Base-by-base conservation (phyloP, 2,113 vertebrate genomes). In the Varanus komodoensis region DNA sequence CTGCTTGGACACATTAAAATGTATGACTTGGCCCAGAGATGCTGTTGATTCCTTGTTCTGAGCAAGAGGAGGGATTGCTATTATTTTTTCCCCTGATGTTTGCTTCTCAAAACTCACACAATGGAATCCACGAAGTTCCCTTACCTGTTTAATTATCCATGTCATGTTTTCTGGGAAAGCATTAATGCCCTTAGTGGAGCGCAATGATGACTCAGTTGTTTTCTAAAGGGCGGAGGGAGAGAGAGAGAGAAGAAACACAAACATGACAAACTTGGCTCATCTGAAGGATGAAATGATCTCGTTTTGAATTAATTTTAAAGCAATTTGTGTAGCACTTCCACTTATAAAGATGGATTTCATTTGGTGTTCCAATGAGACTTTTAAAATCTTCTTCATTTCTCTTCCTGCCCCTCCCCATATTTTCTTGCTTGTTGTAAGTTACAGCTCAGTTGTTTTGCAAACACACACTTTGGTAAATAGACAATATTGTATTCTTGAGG, bases 291-390 rank as follows among this genome's bases (percentile, higher is more conserved):
- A 89, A 94, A 91, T 93, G 57, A 89, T 89, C 89, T 95, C 1
- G 0, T 85, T 89, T 57, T 91, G 71, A 92, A 91, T 94, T 93
- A 95, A 91, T 93, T 90, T 93, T 95, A 95, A 92, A 82, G 87
- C n/a, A 94, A 84, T 95, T 94, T 94, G 88, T 90, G 90, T 92
- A 92, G 80, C 29, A 52, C 92, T 94, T 92, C 90, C 74, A 94
- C 64, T 88, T 74, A 57, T 0, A 0, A 87, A 90, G 69, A 80
- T 82, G 86, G 38, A 75, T 93, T 91, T 92, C 93, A 87, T 82
- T 89, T 54, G 86, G 52, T 29, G 82, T 94, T 93, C 93, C 93
- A 86, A 88, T 77, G 89, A 92, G 87, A 86, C 48, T 5, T 89
- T 87, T 90, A 64, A 89, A 89, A 89, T 90, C 77, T 54, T 54